Conservation (phyloP, 2,888 invertebrate genomes). For the Ormyrus rosae region DNA sequence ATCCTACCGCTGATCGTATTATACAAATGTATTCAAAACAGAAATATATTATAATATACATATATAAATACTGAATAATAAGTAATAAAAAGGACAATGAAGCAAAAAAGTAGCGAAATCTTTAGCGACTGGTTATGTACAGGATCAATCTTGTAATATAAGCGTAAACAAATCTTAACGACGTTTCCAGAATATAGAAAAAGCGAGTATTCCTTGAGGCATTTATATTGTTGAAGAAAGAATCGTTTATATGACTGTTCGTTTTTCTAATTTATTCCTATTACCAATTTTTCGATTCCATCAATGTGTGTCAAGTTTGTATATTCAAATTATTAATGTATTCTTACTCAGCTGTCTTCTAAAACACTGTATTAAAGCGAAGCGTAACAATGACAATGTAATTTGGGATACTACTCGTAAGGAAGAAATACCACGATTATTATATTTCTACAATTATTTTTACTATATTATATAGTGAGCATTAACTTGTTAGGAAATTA, state of each 20-base stretch:
- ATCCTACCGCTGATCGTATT: conserved; percentile 53
- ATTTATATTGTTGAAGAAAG: conserved; percentile 2
- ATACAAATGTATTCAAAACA: conserved; percentile 32
- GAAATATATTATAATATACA: conserved; percentile 37
- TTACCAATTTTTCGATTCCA: not conserved
- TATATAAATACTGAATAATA: conserved; percentile 19
- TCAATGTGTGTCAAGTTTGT: not conserved
- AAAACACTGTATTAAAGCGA: too few species aligned
- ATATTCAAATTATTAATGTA: not conserved
- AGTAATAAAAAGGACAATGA: conserved; percentile 5
- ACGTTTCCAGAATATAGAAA: conserved; percentile 27
- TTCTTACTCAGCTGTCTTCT: too few species aligned
- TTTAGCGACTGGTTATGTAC: conserved; percentile 12
- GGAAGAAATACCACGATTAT: too few species aligned
- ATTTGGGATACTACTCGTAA: too few species aligned
- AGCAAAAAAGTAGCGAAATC: not conserved
- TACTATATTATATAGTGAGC: too few species aligned
- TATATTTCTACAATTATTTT: too few species aligned
- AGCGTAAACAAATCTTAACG: conserved; percentile 25
- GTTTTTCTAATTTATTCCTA: too few species aligned
- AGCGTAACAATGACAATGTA: too few species aligned
- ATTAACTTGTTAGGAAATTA: too few species aligned
- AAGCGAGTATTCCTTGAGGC: conserved; percentile 19
- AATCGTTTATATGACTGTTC: not conserved
- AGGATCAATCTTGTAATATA: conserved; percentile 40